Base-by-base conservation (phyloP, 1,140 invertebrate genomes). In the Drosophila kohkoa region DNA sequence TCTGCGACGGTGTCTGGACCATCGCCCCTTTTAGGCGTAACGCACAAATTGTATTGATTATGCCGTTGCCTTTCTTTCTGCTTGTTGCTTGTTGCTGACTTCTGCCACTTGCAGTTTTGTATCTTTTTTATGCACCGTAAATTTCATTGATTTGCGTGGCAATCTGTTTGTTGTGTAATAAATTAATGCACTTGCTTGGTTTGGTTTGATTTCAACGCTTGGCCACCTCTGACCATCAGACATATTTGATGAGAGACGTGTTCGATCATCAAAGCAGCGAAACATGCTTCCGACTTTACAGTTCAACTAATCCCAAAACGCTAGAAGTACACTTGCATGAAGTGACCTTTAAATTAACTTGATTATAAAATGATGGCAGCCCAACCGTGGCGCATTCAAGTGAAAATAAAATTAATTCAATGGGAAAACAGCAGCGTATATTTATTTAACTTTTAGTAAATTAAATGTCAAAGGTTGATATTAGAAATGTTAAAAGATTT, bases 161-260 rank as follows among this genome's bases (percentile, higher is more conserved):
- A 85, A 85, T 85, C 82, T 85, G 82, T 75, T 85, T 75, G 77
- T 79, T 82, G 69, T 82, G 80, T 82, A 83, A 89, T 88, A 88
- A 88, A 88, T 88, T 80, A 88, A 88, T 88, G 85, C 83, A 83
- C 77, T 86, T 82, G 67, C 52, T 66, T 68, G 67, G 58, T 66
- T 66, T 68, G 67, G 58, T 66, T 68, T 60, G 62, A 77, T 88
- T 88, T 82, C 80, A 88, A 85, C 69, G 81, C 74, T 68, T 70
- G 65, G 62, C 48, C 45, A 35, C 11, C 11, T 48, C 43, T 45
- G n/a, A 51, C 8, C 10, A 57, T 8, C 54, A 15, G 51, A 20
- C 57, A 59, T n/a, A 46, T 48, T 32, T 32, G 28, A 46, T 60
- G 11, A 5, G 28, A 30, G 51, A 32, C 7, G 28, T 30, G n/a